Conservation (phyloP, 1,140 invertebrate genomes). For the Drosophila sucinea region DNA sequence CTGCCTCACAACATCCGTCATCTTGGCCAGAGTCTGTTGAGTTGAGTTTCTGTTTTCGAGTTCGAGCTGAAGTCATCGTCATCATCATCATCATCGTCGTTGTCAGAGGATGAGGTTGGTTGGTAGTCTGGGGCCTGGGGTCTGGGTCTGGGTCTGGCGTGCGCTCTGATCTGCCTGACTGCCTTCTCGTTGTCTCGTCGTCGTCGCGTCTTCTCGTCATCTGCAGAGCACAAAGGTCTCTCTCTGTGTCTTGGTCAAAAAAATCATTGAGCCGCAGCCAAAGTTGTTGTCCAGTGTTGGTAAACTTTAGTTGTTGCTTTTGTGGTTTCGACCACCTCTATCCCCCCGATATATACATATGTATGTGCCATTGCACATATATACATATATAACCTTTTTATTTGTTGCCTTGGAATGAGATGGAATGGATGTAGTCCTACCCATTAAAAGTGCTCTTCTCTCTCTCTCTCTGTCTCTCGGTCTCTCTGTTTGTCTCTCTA, state of each 20-base stretch:
- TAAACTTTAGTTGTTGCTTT: slow-evolving; percentile 9
- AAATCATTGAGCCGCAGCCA: slow-evolving; percentile 52
- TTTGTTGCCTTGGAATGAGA: not conserved
- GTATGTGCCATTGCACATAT: too few relatives aligned
- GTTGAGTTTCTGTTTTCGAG: slow-evolving; percentile 7
- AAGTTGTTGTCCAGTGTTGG: slow-evolving; percentile 19
- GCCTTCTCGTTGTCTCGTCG: slow-evolving; percentile 25
- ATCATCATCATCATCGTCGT: slow-evolving; percentile 10
- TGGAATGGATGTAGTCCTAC: not conserved
- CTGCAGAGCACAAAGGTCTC: slow-evolving; percentile 29
- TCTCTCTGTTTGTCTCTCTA: slow-evolving; percentile 4
- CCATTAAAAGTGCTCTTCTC: slow-evolving; percentile 9
- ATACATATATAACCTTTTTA: not conserved
- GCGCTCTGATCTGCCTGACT: slow-evolving; percentile 78
- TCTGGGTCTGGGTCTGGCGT: slow-evolving; percentile 53
- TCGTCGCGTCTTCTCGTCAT: slow-evolving; percentile 52
- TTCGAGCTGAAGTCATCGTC: slow-evolving; percentile 17
- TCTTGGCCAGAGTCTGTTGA: slow-evolving; percentile 45
- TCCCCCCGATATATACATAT: not conserved
- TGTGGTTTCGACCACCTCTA: slow-evolving; percentile 7
- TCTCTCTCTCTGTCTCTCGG: not conserved
- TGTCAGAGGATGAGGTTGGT: slow-evolving; percentile 50
- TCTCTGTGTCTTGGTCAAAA: slow-evolving; percentile 45
- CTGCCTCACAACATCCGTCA: slow-evolving; percentile 71
- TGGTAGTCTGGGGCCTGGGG: slow-evolving; percentile 15